Base-by-base conservation (phyloP, 2,888 invertebrate genomes). In the Lepeophtheirus nordmannii region DNA sequence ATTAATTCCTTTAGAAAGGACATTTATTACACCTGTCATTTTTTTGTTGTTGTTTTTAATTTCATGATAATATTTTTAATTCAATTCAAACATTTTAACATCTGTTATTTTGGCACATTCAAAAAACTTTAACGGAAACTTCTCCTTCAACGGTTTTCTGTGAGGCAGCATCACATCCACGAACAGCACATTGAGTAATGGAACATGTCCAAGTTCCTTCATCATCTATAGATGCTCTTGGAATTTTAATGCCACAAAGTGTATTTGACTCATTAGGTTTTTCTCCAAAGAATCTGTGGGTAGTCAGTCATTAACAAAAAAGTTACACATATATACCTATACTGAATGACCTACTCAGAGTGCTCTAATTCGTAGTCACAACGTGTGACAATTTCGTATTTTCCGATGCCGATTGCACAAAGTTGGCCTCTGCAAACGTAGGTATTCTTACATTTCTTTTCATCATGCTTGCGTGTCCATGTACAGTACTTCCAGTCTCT, bases 401-500 rank as follows among this genome's bases (percentile, higher is more conserved):
- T 30, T 17, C 60, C 60, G 11, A 60, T 38, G 11, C 60, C 60
- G 22, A 60, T 23, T 8, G 17, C 8, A 37, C 60, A 60, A 12
- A 60, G 60, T 17, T 38, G 22, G 1, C 60, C 60, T 37, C 22
- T 38, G 60, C 60, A 60, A 22, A 30, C 37, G 22, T 60, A 60
- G 30, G 30, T 37, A 30, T 10, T 60, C 23, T 60, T 23, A 23
- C 60, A 60, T 23, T 60, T 22, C 8, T 10, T 8, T 22, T 23
- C 30, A 37, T 60, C 60, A 11, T 11, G 8, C 7, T 60, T 30
- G 11, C 60, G 60, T 30, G 37, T 23, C 57, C 60, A 60, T 22
- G 23, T 60, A 38, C 60, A 60, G 30, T 23, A 37, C 23, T 60
- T 60, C 60, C 60, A 60, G 23, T 60, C 60, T 11, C 38, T 17